Conservation (phyloP, 2,888 invertebrate species). For the Xiphydria camelus region DNA sequence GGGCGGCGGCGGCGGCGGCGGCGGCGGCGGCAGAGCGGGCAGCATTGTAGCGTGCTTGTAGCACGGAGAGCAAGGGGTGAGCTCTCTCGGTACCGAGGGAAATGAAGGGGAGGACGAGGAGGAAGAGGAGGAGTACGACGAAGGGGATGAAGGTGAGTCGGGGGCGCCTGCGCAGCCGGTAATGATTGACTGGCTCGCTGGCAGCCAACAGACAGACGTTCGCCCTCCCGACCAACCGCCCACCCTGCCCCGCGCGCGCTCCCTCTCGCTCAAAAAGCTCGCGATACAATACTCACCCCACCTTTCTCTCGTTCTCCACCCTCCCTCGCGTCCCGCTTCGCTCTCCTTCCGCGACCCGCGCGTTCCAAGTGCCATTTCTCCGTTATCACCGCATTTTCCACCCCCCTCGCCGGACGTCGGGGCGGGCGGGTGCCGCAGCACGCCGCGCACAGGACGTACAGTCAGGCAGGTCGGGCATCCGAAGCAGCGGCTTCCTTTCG, state of each 20-base stretch:
- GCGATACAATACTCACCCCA: conserved; percentile 40
- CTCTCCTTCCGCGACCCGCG: conserved; percentile 29
- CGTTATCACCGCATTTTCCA: conserved; percentile 33
- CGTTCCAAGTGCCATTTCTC: conserved; percentile 27
- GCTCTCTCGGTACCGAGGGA: conserved; percentile 45
- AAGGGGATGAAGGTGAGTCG: conserved; percentile 18
- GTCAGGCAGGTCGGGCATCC: conserved; percentile 23
- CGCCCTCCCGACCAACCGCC: conserved; percentile 40
- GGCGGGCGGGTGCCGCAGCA: too few relatives aligned
- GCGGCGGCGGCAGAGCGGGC: conserved; percentile 16
- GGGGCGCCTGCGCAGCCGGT: conserved; percentile 55
- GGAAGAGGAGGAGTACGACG: conserved; percentile 24
- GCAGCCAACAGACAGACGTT: conserved; percentile 59
- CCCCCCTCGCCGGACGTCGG: conserved; percentile 25
- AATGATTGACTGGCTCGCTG: conserved; percentile 59
- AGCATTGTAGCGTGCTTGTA: conserved; percentile 53
- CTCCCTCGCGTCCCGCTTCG: conserved; percentile 18
- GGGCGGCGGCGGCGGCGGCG: conserved; percentile 46
- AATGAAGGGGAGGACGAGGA: conserved; percentile 32
- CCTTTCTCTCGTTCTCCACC: too few relatives aligned
- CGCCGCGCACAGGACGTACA: too few relatives aligned
- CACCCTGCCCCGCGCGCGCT: conserved; percentile 23
- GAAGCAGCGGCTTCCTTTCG: too few relatives aligned
- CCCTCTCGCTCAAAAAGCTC: conserved; percentile 38
- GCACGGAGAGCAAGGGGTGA: conserved; percentile 52